These are phyloP conservation scores for Caenorhabditis sp. DNA, from an alignment of 2,888 invertebrate species.

Conservation along the genomic window DNA sequence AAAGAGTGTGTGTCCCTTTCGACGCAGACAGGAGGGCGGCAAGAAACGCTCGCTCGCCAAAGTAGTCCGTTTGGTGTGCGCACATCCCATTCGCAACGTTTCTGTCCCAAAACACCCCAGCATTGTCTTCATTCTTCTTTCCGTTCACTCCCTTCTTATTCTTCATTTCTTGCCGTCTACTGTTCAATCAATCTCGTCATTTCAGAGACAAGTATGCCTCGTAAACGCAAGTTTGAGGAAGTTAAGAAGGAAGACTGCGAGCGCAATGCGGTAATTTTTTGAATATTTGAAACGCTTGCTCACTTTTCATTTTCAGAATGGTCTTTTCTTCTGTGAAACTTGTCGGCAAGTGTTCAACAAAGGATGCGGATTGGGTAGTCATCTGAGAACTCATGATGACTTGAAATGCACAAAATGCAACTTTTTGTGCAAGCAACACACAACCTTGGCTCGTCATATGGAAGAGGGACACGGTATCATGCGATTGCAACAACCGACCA, in stretches of 20 bases:
- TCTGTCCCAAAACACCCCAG: neutral
- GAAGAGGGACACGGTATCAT: too few species aligned
- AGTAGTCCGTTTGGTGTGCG: conserved; percentile 15
- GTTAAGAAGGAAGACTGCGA: neutral
- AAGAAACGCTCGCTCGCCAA: conserved; percentile 36
- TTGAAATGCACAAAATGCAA: conserved; percentile 5
- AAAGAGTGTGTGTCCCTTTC: neutral
- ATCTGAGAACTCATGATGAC: conserved; percentile 1
- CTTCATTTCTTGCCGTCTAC: too few species aligned
- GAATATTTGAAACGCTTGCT: too few species aligned
- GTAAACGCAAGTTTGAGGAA: conserved; percentile 2
- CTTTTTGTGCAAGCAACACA: neutral
- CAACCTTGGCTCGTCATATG: conserved; percentile 9
- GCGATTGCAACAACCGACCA: too few species aligned
- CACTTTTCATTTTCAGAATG: neutral
- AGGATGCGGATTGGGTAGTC: conserved; percentile 37
- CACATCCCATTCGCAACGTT: neutral
- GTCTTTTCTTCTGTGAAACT: neutral
- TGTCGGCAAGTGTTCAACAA: conserved; percentile 7
- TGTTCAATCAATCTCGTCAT: neutral
- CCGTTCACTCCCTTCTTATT: too few species aligned
- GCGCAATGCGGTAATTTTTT: neutral
- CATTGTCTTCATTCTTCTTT: neutral
- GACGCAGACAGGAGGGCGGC: conserved; percentile 31
- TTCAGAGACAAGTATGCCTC: conserved; percentile 6